Evolutionary conservation across 2,113 vertebrate species (phyloP).

Genomic region (Fulmarus glacialis): DNA sequence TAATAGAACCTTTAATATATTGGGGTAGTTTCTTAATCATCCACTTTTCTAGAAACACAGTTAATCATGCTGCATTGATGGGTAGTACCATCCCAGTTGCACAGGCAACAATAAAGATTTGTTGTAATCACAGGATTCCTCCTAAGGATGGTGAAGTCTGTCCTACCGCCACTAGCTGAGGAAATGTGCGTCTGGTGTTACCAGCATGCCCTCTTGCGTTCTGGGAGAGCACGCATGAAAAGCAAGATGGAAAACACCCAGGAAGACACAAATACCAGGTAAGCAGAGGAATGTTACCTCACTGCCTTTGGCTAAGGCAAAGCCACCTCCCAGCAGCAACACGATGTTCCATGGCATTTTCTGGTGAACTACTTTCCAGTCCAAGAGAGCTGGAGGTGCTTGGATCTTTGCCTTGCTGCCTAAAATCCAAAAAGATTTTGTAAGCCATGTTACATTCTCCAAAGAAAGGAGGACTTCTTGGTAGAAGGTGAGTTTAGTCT

Average conservation of each 20-base stretch:
- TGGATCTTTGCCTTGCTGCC: slow-evolving; percentile 49
- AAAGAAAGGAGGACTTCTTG: background rate
- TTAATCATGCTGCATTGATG: background rate
- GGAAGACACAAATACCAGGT: background rate
- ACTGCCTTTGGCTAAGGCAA: slow-evolving; percentile 89
- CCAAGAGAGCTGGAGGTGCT: slow-evolving; percentile 78
- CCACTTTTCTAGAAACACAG: background rate
- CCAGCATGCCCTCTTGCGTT: slow-evolving; percentile 53
- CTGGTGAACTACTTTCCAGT: slow-evolving; percentile 83
- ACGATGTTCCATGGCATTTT: slow-evolving; percentile 93
- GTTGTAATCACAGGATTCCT: background rate
- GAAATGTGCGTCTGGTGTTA: background rate
- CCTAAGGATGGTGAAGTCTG: background rate
- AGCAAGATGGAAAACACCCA: background rate
- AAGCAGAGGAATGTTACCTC: slow-evolving; percentile 78
- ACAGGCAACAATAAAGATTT: rapidly evolving
- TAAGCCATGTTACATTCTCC: background rate
- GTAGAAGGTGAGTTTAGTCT: background rate
- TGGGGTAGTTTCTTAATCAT: background rate
- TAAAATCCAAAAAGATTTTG: slow-evolving; percentile 34
- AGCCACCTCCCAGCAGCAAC: slow-evolving; percentile 91
- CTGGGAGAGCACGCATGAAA: background rate
- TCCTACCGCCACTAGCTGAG: background rate
- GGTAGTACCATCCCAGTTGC: background rate
- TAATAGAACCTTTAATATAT: background rate